These are phyloP conservation scores for Drosophila neotestacea DNA, from an alignment of 2,888 invertebrate species.

Conservation along the genomic window DNA sequence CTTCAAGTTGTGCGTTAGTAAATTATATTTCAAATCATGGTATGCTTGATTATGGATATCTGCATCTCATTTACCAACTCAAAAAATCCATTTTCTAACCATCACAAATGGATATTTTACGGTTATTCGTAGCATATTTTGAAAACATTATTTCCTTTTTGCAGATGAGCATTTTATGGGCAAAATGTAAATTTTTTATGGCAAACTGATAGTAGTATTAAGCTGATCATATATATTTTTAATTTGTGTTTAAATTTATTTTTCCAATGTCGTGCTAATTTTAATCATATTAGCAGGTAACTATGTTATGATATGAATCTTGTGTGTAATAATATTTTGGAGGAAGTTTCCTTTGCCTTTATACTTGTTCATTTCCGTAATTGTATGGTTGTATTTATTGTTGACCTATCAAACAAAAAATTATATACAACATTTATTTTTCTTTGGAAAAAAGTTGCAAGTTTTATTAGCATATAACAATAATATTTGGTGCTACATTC, in stretches of 20 bases:
- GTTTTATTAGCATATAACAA: slow-evolving; percentile 59
- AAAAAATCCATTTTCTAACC: slow-evolving; percentile 3
- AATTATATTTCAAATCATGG: slow-evolving; percentile 33
- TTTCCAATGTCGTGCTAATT: no score
- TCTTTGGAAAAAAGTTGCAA: slow-evolving; percentile 62
- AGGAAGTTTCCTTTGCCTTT: no score
- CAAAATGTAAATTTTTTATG: not conserved
- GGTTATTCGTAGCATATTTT: slow-evolving; percentile 1
- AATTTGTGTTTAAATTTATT: not conserved
- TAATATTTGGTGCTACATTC: slow-evolving; percentile 64
- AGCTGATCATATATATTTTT: not conserved
- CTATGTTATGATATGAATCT: no score
- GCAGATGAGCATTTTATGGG: not conserved
- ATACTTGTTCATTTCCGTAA: no score
- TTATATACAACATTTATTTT: slow-evolving; percentile 19
- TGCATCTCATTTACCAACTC: slow-evolving; percentile 24
- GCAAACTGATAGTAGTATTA: not conserved
- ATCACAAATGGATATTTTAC: not conserved
- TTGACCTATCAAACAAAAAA: no score
- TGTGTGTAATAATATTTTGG: no score
- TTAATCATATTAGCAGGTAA: no score
- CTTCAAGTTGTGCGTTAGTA: slow-evolving; percentile 23
- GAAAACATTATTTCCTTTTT: not conserved
- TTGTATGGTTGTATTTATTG: no score
- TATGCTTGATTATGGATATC: slow-evolving; percentile 18